These are phyloP conservation scores for Habrosyne pyritoides DNA, from an alignment of 2,888 invertebrate genomes.

Conservation along the genomic window DNA sequence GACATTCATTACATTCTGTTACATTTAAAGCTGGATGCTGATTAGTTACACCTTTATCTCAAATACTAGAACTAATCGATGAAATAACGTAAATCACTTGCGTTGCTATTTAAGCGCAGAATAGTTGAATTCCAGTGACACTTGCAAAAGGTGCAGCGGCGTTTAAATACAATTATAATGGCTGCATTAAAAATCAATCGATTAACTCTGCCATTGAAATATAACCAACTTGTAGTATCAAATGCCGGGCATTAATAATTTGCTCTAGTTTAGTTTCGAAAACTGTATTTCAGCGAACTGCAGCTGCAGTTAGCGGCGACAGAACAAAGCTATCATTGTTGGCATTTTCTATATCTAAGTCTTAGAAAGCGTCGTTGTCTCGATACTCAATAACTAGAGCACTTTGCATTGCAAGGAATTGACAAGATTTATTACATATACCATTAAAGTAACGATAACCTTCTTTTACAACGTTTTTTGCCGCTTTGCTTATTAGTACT, in stretches of 20 bases:
- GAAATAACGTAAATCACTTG: not conserved
- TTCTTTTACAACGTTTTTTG: not conserved
- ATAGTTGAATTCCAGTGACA: not conserved
- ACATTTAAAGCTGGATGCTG: slow-evolving; percentile 9
- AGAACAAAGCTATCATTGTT: slow-evolving; percentile 33
- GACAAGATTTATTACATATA: not conserved
- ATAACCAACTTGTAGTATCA: no score
- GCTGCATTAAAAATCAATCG: slow-evolving; percentile 20
- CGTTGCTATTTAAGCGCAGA: not conserved
- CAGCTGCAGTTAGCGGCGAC: slow-evolving; percentile 5
- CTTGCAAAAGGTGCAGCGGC: not conserved
- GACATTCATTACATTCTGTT: slow-evolving; percentile 35
- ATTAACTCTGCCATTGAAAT: slow-evolving; percentile 11
- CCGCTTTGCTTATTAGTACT: not conserved
- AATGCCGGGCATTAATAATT: not conserved
- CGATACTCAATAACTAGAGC: not conserved
- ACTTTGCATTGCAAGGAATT: not conserved
- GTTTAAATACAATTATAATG: slow-evolving; percentile 13
- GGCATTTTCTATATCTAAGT: slow-evolving; percentile 23
- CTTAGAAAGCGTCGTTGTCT: slow-evolving; percentile 8
- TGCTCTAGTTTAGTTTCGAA: slow-evolving; percentile 8
- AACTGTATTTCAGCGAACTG: slow-evolving; percentile 7
- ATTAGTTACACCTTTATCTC: slow-evolving; percentile 16
- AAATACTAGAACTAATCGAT: slow-evolving; percentile 9
- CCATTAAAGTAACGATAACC: not conserved